phyloP scores from a whole-genome alignment of 2,888 invertebrate species.

The Gerris lacustris region DNA sequence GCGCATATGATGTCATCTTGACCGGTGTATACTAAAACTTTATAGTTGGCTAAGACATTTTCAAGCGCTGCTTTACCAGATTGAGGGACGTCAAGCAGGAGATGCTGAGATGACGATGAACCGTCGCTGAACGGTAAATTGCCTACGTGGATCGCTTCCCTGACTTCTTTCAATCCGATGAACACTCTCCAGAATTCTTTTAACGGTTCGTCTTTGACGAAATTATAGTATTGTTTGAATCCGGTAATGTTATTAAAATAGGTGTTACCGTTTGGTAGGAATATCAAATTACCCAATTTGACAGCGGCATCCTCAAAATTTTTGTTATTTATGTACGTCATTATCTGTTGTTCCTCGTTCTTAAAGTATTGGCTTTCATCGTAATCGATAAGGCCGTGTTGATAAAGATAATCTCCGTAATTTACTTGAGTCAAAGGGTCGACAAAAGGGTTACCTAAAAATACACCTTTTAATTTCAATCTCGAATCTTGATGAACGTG shows the following conservation, averaged over 20 bases:
- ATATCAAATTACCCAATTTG: constrained; percentile 55
- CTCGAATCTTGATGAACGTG: constrained; percentile 51
- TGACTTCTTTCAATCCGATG: constrained; percentile 5
- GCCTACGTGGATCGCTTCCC: constrained; percentile 67
- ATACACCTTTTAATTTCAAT: constrained; percentile 57
- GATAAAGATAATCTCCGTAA: constrained; percentile 68
- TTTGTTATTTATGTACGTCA: constrained; percentile 48
- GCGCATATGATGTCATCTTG: constrained; percentile 86
- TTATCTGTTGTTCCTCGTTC: constrained; percentile 46
- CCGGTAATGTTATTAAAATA: constrained; percentile 34
- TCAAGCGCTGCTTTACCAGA: constrained; percentile 61
- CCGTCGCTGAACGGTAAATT: constrained; percentile 44
- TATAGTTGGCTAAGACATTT: constrained; percentile 53
- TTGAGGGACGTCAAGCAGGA: constrained; percentile 68
- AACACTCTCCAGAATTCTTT: constrained; percentile 3
- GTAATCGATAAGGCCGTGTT: constrained; percentile 46
- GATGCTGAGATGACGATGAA: constrained; percentile 52
- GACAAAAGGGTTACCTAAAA: constrained; percentile 67
- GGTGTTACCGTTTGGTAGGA: constrained; percentile 33
- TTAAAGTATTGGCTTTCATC: constrained; percentile 50
- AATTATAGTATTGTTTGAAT: constrained; percentile 37
- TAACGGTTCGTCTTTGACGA: constrained; percentile 37
- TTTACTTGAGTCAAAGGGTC: constrained; percentile 66
- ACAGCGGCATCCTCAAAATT: constrained; percentile 59
- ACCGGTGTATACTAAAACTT: constrained; percentile 73